Base-by-base conservation (phyloP, 2,797 vertebrate species). In the Thamnophis elegans region DNA sequence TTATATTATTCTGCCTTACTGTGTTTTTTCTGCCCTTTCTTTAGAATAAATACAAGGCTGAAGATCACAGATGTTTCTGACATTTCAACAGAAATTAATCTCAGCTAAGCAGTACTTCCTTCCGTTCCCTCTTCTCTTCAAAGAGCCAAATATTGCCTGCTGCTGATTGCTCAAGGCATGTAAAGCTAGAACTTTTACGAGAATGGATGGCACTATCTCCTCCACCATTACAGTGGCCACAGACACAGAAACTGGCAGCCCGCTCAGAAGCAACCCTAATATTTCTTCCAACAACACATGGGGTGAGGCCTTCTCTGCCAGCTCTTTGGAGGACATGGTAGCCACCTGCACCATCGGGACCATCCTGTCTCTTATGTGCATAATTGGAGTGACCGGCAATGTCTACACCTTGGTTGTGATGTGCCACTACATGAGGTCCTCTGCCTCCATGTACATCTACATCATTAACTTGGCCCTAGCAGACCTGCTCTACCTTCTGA, bases 381-480 rank as follows among this genome's bases (percentile, higher is more conserved):
- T 99, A 9, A 94, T 98, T 0, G 99, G 98, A 10, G 98, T 99
- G 87, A 98, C 98, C 0, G 98, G 98, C 93, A 99, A 99, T 3
- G 97, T 99, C 95, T 99, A 99, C 96, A 99, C 99, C 16, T 96
- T 99, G 92, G 98, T 99, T 92, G 98, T 99, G 94, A 99, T 99
- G 99, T 99, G 98, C 95, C 98, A 99, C 20, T 98, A 98, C 95
- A 97, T 99, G 98, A 96, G 98, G 0, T 98, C 98, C 0, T 98
- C 98, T 0, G 98, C 98, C 22, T 99, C 98, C 28, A 99, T 99
- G 98, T 99, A 99, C 95, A 98, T 99, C 94, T 99, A 99, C 96
- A 99, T 99, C 94, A 98, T 99, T 92, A 99, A 98, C 97, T 95
- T 99, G 20, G 99, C 99, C 0, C 93, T 99, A 95, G 99, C 99